phyloP scores from a whole-genome alignment of 2,888 invertebrate species.

The Leucophenga maculata region DNA sequence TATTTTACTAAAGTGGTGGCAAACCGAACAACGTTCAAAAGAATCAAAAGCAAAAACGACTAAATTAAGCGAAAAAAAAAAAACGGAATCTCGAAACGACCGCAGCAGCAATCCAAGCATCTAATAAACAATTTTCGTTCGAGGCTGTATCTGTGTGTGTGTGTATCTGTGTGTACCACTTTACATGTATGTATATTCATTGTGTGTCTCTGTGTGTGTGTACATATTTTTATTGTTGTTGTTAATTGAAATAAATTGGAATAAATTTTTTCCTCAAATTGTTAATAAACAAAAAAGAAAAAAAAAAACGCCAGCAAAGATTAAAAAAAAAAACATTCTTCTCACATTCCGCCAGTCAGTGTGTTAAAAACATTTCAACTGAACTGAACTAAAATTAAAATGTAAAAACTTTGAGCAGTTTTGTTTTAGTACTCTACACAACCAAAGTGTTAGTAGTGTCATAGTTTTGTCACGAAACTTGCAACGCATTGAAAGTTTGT shows the following conservation, averaged over 20 bases:
- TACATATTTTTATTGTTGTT: slow-evolving; percentile 42
- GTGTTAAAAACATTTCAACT: slow-evolving; percentile 18
- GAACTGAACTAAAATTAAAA: slow-evolving; percentile 1
- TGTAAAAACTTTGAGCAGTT: background rate
- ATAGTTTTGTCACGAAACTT: background rate
- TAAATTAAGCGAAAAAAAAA: background rate
- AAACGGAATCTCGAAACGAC: slow-evolving; percentile 20
- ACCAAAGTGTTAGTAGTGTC: background rate
- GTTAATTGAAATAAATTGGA: slow-evolving; percentile 71
- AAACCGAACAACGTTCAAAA: slow-evolving; percentile 19
- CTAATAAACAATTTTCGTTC: slow-evolving; percentile 35
- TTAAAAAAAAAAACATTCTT: slow-evolving; percentile 28
- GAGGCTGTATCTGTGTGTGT: slow-evolving; percentile 10
- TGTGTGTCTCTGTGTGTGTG: slow-evolving; percentile 7
- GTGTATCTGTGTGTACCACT: slow-evolving; percentile 15
- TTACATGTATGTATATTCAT: background rate
- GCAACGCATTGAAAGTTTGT: too few species aligned
- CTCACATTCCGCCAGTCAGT: slow-evolving; percentile 1
- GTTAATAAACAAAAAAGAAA: slow-evolving; percentile 61
- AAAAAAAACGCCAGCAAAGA: slow-evolving; percentile 32
- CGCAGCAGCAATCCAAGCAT: slow-evolving; percentile 17
- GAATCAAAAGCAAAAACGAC: background rate
- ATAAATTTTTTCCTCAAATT: slow-evolving; percentile 67
- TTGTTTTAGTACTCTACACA: background rate
- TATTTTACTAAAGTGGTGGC: slow-evolving; percentile 21